A percentile compares a stretch with the other conserved stretches of the same genome.
Conservation (phyloP, 2,113 vertebrate species). For the Lathamus discolor region DNA sequence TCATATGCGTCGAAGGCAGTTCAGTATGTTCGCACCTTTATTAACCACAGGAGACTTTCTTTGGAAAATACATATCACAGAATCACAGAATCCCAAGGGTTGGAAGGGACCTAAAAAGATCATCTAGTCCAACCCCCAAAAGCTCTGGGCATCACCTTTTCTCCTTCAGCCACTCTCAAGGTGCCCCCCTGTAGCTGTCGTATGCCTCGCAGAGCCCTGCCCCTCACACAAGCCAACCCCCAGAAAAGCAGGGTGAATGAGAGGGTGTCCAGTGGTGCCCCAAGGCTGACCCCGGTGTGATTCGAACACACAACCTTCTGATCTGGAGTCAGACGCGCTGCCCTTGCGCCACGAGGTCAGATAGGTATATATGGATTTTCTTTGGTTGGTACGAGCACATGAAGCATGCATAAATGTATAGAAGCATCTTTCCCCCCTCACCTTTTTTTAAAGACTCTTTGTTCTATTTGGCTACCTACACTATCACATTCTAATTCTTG, state of each 20-base stretch:
- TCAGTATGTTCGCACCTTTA: slow-evolving; percentile 3
- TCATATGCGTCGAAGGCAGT: not conserved
- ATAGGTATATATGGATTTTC: not conserved
- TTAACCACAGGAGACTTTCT: not conserved
- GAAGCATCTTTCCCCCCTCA: not conserved
- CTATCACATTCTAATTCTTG: not conserved
- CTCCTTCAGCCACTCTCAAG: fast-evolving
- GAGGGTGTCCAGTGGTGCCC: fast-evolving
- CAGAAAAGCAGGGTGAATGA: not conserved
- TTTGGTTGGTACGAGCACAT: not conserved
- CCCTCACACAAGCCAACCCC: fast-evolving
- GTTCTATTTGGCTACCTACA: not conserved
- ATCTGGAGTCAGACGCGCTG: slow-evolving; percentile 46
- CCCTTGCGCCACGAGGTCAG: slow-evolving; percentile 6
- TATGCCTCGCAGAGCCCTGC: not conserved
- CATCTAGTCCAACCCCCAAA: too few relatives aligned
- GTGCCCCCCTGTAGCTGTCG: fast-evolving
- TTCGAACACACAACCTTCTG: slow-evolving; percentile 51
- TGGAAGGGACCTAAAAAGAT: too few relatives aligned
- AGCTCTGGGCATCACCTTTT: not conserved
- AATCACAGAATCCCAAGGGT: too few relatives aligned
- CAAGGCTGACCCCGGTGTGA: slow-evolving; percentile 7
- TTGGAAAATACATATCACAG: not conserved
- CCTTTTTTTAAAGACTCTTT: not conserved
- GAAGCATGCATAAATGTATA: not conserved